These are phyloP conservation scores for Galemys pyrenaicus DNA, from an alignment of 2,113 vertebrate genomes.

Conservation along the genomic window DNA sequence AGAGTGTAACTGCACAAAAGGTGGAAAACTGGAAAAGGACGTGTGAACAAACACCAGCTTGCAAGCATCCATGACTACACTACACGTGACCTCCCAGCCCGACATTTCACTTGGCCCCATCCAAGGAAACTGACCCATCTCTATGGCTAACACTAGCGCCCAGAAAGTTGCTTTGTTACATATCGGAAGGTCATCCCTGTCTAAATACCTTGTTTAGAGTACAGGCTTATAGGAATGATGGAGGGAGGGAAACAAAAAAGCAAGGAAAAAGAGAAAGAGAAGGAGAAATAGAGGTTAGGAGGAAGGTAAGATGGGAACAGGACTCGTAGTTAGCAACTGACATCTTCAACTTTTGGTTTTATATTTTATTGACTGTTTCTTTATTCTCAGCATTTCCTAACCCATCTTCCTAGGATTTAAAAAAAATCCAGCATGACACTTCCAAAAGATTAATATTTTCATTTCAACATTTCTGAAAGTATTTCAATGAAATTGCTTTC, in stretches of 20 bases:
- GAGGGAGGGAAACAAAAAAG: background rate
- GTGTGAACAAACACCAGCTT: background rate
- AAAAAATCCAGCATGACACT: constrained; percentile 59
- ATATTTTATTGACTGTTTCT: constrained; percentile 13
- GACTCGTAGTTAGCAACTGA: background rate
- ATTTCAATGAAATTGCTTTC: constrained; percentile 80
- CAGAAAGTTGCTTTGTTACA: background rate
- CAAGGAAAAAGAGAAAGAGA: background rate
- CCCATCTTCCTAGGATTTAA: constrained; percentile 51
- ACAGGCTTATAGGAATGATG: background rate
- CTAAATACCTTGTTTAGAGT: background rate
- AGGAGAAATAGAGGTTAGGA: background rate
- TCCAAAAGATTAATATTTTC: constrained; percentile 80
- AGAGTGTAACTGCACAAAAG: background rate
- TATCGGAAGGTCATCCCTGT: background rate
- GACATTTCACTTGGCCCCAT: background rate
- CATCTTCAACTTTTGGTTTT: constrained; percentile 20
- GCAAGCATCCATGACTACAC: too few species aligned
- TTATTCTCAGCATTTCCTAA: constrained; percentile 52
- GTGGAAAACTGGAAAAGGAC: background rate
- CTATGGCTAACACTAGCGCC: background rate
- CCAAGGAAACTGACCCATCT: background rate
- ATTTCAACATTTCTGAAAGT: constrained; percentile 80
- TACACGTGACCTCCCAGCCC: background rate
- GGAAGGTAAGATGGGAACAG: background rate